Evolutionary conservation across 2,113 vertebrate species (phyloP).

Genomic region (Rhagologus leucostigma): DNA sequence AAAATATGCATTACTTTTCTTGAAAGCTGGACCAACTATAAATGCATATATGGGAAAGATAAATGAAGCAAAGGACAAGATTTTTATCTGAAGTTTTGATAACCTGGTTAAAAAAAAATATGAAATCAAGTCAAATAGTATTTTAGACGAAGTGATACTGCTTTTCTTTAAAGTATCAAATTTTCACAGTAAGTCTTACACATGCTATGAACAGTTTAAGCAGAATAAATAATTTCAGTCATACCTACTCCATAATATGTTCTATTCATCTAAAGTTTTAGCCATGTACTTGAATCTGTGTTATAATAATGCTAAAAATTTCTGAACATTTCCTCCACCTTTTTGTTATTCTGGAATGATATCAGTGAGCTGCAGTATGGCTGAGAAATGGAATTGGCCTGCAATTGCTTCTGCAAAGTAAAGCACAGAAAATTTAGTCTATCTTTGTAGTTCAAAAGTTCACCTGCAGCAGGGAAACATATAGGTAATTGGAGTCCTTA

Average conservation of each 20-base stretch:
- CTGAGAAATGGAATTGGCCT: background rate
- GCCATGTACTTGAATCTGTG: background rate
- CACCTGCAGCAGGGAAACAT: conserved; percentile 16
- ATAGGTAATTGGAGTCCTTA: conserved; percentile 32
- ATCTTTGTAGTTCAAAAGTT: conserved; percentile 43
- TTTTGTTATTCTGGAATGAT: background rate
- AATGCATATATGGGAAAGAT: background rate
- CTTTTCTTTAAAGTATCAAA: background rate
- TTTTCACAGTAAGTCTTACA: background rate
- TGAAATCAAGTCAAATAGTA: background rate
- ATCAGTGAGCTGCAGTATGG: background rate
- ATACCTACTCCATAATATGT: background rate
- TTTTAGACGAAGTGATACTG: background rate
- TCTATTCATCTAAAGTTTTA: background rate
- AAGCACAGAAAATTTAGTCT: background rate
- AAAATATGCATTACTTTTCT: background rate
- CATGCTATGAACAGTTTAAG: background rate
- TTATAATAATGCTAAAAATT: background rate
- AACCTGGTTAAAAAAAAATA: background rate
- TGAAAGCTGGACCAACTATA: background rate
- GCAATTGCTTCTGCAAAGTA: background rate
- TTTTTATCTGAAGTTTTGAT: background rate
- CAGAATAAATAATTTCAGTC: background rate
- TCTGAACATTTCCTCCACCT: background rate
- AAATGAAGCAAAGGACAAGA: background rate